These are phyloP conservation scores for Aythya baeri DNA, from an alignment of 2,113 vertebrate genomes.

Conservation along the genomic window DNA sequence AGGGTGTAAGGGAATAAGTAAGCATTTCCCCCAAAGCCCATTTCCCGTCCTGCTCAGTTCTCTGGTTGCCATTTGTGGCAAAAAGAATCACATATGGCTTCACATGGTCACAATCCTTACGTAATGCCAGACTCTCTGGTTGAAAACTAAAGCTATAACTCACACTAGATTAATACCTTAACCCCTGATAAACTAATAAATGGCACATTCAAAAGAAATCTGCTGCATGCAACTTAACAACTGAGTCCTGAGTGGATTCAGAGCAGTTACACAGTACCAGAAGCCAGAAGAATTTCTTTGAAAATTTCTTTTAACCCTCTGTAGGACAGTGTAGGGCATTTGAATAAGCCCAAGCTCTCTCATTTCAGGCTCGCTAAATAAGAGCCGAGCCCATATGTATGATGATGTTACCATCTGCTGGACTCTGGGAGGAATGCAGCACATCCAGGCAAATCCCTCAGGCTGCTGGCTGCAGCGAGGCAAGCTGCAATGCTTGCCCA, in stretches of 20 bases:
- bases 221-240: background rate
- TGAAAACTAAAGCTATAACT: background rate
- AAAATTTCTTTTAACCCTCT: background rate
- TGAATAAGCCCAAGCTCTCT: background rate
- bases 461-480: background rate
- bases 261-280: background rate
- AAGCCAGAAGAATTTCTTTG: background rate
- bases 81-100: background rate
- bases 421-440: background rate
- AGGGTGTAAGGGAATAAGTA: background rate
- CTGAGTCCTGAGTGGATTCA: background rate
- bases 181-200: background rate
- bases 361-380: fast-evolving
- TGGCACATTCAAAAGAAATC: background rate
- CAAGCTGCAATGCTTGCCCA: too few relatives aligned
- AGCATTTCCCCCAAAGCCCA: fast-evolving
- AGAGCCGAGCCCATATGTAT: background rate
- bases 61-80: background rate
- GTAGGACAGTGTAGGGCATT: background rate
- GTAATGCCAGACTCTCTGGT: background rate
- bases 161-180: background rate
- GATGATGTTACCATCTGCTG: constrained; percentile 35
- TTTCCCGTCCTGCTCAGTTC: background rate
- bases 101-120: fast-evolving
- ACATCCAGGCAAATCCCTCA: fast-evolving